Evolutionary conservation across 2,888 invertebrate genomes (phyloP).

Genomic region (Brachylomia viminalis): DNA sequence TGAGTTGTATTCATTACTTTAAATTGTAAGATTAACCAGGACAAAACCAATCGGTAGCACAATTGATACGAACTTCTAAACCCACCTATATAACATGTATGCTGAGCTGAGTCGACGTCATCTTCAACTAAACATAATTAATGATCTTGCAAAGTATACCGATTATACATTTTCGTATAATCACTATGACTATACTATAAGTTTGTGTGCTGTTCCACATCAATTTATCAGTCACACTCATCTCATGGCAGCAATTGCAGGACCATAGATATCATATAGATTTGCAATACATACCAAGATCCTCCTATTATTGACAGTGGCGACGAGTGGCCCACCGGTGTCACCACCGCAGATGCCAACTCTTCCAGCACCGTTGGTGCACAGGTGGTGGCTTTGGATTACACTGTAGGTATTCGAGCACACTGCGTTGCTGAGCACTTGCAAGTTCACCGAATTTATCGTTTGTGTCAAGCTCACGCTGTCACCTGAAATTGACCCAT

Average conservation of each 20-base stretch:
- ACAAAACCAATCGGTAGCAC: neutral
- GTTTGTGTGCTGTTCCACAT: no score
- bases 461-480: constrained; percentile 67
- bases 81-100: neutral
- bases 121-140: neutral
- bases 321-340: constrained; percentile 75
- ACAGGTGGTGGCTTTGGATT: constrained; percentile 73
- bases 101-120: neutral
- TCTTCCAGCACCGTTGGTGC: constrained; percentile 74
- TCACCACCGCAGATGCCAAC: constrained; percentile 77
- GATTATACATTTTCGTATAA: no score
- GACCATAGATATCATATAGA: neutral
- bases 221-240: neutral
- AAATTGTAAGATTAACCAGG: neutral
- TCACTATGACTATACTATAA: no score
- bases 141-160: neutral
- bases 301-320: constrained; percentile 66
- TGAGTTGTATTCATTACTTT: neutral
- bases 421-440: constrained; percentile 74
- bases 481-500: constrained; percentile 65
- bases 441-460: constrained; percentile 69
- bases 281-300: constrained; percentile 65
- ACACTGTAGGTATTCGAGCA: constrained; percentile 67
- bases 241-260: neutral
- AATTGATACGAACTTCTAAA: neutral